Percentiles rank a stretch among this genome's conserved stretches.
Conservation (phyloP, 2,113 vertebrate species). For the Bubo blakistoni region DNA sequence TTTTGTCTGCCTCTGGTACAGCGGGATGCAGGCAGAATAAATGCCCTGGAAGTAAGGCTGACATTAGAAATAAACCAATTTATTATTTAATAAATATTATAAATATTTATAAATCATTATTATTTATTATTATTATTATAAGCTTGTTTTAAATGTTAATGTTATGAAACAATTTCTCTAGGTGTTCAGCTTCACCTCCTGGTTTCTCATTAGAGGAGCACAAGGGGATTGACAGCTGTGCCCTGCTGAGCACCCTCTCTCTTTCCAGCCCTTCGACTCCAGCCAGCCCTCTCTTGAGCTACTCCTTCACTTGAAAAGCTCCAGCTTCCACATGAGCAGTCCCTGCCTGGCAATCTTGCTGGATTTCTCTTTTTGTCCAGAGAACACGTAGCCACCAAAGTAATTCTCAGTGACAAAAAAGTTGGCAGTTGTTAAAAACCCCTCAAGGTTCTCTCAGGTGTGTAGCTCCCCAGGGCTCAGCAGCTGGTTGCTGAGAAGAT, state of each 20-base stretch:
- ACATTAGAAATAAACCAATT: not conserved
- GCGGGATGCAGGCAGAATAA: not conserved
- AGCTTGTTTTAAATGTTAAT: not conserved
- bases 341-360: not conserved
- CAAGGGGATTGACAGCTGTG: not conserved
- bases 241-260: not conserved
- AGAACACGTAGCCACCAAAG: fast-evolving
- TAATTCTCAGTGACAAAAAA: not conserved
- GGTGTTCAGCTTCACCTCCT: not conserved
- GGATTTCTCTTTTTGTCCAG: not conserved
- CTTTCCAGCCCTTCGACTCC: not conserved
- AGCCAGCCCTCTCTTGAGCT: not conserved
- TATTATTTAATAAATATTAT: not conserved
- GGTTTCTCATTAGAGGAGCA: not conserved
- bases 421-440: no score
- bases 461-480: not conserved
- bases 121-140: no score
- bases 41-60: not conserved
- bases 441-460: no score
- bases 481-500: not conserved
- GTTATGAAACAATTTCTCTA: not conserved
- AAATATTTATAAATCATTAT: not conserved
- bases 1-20: not conserved
- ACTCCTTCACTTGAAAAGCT: not conserved
- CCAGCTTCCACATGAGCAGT: not conserved